Evolutionary conservation across 1,140 invertebrate genomes (phyloP).

Genomic region (Anastatus disparis): DNA sequence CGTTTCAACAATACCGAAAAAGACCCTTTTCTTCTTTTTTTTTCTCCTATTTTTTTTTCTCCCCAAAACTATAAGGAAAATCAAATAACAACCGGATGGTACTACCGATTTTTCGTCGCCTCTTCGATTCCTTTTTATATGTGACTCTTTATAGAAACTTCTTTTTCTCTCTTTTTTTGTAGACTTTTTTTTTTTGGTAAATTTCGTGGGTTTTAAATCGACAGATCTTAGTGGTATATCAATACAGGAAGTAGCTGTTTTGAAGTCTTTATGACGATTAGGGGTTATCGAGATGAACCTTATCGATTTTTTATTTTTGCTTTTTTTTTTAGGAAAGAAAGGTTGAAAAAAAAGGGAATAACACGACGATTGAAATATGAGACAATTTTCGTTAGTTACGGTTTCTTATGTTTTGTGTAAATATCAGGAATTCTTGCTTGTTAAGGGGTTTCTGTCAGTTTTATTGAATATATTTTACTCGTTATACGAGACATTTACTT

Average conservation of each 20-base stretch:
- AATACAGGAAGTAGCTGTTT: constrained; percentile 27
- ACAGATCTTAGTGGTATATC: constrained; percentile 33
- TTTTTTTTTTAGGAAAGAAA: too few species aligned
- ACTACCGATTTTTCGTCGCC: constrained; percentile 35
- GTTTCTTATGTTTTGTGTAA: constrained; percentile 13
- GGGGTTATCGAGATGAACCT: constrained; percentile 17
- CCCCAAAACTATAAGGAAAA: constrained; percentile 40
- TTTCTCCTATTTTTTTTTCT: not conserved
- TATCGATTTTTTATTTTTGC: constrained; percentile 8
- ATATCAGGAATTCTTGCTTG: constrained; percentile 4
- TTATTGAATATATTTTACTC: not conserved
- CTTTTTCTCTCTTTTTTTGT: not conserved
- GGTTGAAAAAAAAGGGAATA: not conserved
- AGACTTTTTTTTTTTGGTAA: not conserved
- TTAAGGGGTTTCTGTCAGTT: not conserved
- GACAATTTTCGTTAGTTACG: not conserved
- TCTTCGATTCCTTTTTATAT: constrained; percentile 15
- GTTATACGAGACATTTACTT: not conserved
- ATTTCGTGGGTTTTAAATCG: constrained; percentile 3
- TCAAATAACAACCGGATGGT: constrained; percentile 45
- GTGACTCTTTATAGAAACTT: too few species aligned
- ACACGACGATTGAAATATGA: constrained; percentile 16
- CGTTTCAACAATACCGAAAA: constrained; percentile 34
- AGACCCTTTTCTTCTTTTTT: constrained; percentile 20
- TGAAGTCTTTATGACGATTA: constrained; percentile 31